These are phyloP conservation scores for Podarcis siculus DNA, from an alignment of 2,797 vertebrate genomes.

Conservation along the genomic window DNA sequence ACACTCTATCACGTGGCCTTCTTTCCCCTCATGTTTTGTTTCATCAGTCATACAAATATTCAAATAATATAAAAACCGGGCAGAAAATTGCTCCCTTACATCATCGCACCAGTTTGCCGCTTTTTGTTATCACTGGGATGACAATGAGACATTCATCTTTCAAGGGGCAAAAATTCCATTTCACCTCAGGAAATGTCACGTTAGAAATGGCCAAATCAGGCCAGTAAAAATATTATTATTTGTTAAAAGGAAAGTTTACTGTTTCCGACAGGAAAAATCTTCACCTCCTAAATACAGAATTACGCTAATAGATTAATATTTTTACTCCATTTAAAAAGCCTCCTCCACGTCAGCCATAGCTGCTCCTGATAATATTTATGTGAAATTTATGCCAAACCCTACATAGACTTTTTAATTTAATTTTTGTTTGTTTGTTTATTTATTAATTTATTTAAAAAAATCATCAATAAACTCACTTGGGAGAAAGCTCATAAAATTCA, in stretches of 20 bases:
- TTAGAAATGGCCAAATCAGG: constrained; percentile 39
- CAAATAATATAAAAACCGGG: constrained; percentile 72
- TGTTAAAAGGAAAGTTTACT: constrained; percentile 45
- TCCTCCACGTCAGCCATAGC: constrained; percentile 35
- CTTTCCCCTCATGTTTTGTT: constrained; percentile 64
- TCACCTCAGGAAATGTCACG: constrained; percentile 48
- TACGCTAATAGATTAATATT: constrained; percentile 44
- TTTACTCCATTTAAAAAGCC: constrained; percentile 46
- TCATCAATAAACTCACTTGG: constrained; percentile 77
- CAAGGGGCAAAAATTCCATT: constrained; percentile 45
- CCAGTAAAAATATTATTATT: constrained; percentile 46
- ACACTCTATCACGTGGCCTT: constrained; percentile 38
- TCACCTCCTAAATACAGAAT: constrained; percentile 48
- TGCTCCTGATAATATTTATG: constrained; percentile 59
- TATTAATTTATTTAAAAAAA: constrained; percentile 34
- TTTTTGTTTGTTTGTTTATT: background rate
- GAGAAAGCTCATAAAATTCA: constrained; percentile 79
- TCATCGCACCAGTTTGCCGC: constrained; percentile 61
- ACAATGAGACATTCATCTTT: constrained; percentile 70
- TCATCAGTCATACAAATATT: constrained; percentile 64
- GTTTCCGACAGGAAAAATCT: constrained; percentile 49
- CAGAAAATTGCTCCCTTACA: constrained; percentile 75
- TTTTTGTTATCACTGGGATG: constrained; percentile 65
- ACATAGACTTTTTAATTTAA: constrained; percentile 29
- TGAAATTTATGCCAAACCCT: constrained; percentile 65